phyloP scores from a whole-genome alignment of 2,113 vertebrate genomes.

The Aphelocoma coerulescens region DNA sequence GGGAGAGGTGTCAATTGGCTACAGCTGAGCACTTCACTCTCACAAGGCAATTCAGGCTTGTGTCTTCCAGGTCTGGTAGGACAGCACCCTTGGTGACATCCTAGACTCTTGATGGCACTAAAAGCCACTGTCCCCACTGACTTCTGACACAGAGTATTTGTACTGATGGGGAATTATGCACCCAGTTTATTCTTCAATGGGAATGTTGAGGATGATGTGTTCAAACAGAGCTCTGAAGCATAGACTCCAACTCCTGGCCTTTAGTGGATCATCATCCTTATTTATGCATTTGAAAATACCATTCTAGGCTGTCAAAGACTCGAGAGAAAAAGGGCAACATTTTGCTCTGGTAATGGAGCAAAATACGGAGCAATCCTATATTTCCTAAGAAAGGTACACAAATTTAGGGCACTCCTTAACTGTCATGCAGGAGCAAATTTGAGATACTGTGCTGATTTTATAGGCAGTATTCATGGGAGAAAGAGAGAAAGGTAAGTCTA shows the following conservation, averaged over 20 bases:
- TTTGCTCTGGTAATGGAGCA: background rate
- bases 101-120: background rate
- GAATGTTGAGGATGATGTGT: background rate
- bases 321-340: background rate
- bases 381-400: background rate
- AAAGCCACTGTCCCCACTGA: background rate
- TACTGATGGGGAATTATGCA: background rate
- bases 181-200: background rate
- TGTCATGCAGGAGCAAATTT: background rate
- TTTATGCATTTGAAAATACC: background rate
- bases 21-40: background rate
- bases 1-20: background rate
- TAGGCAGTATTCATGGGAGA: background rate
- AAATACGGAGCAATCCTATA: accelerated
- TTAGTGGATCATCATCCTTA: background rate
- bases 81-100: background rate
- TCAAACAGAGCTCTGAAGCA: background rate
- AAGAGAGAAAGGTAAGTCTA: background rate
- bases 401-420: background rate
- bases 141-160: background rate
- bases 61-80: background rate
- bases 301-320: background rate
- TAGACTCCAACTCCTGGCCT: background rate
- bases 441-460: background rate
- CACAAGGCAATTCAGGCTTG: background rate